Evolutionary conservation across 2,113 vertebrate genomes (phyloP).

Genomic region (Heterochromis multidens): DNA sequence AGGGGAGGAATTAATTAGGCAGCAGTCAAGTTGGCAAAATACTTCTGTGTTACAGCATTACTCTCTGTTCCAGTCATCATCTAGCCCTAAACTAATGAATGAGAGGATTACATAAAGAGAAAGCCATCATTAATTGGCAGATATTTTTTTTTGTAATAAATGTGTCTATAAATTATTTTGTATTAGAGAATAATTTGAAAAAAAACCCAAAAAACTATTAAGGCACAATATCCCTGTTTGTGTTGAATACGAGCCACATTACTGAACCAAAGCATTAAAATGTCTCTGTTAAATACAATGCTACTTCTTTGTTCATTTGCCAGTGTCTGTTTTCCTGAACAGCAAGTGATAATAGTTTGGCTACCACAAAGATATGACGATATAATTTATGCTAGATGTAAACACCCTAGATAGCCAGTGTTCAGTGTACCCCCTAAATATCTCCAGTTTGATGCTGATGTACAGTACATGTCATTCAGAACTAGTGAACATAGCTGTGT

Average conservation of each 20-base stretch:
- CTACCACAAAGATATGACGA: no score
- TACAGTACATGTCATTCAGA: no score
- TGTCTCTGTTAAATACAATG: neutral
- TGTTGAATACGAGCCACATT: neutral
- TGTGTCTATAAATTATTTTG: neutral
- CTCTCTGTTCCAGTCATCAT: neutral
- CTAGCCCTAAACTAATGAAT: slow-evolving; percentile 3
- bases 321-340: neutral
- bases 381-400: no score
- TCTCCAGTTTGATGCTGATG: no score
- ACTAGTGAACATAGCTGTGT: no score
- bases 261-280: neutral
- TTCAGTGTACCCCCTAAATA: no score
- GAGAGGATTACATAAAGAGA: neutral
- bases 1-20: slow-evolving; percentile 22
- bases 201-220: neutral
- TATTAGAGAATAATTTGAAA: neutral
- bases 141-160: neutral
- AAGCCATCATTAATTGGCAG: neutral
- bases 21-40: slow-evolving; percentile 15
- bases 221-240: neutral
- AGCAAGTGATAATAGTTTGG: neutral
- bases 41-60: neutral
- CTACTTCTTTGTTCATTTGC: no score
- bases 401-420: no score